These are phyloP conservation scores for Acinonyx jubatus DNA, from an alignment of 2,113 vertebrate species.

Conservation along the genomic window DNA sequence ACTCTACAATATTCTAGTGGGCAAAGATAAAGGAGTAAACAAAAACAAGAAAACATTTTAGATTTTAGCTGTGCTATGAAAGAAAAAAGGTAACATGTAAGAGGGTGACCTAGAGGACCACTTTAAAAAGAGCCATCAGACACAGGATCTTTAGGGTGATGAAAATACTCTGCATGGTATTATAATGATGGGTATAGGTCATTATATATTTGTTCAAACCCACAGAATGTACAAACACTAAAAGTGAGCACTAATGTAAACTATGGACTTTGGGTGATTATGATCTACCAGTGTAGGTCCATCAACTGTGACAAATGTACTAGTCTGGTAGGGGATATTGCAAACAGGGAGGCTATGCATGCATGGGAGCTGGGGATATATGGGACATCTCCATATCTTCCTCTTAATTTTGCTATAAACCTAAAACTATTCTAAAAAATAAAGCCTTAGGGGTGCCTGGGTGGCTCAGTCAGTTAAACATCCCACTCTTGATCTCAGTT, in stretches of 20 bases:
- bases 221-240: background rate
- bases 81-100: background rate
- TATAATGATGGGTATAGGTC: background rate
- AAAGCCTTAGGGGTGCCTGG: background rate
- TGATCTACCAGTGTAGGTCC: background rate
- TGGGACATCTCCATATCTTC: background rate
- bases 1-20: background rate
- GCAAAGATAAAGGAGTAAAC: background rate
- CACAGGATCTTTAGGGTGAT: background rate
- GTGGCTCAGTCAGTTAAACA: no score
- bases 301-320: background rate
- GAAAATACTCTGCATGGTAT: background rate
- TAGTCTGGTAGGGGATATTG: background rate
- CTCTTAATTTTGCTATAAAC: background rate
- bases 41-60: conserved; percentile 30
- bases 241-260: background rate
- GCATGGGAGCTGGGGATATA: background rate
- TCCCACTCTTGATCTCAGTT: no score
- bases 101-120: background rate
- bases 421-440: background rate
- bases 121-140: background rate
- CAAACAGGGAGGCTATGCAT: background rate
- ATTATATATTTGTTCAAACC: background rate
- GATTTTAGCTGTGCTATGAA: background rate
- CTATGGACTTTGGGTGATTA: background rate